Conservation (phyloP, 2,113 vertebrate genomes). For the Sinosuthora webbiana region DNA sequence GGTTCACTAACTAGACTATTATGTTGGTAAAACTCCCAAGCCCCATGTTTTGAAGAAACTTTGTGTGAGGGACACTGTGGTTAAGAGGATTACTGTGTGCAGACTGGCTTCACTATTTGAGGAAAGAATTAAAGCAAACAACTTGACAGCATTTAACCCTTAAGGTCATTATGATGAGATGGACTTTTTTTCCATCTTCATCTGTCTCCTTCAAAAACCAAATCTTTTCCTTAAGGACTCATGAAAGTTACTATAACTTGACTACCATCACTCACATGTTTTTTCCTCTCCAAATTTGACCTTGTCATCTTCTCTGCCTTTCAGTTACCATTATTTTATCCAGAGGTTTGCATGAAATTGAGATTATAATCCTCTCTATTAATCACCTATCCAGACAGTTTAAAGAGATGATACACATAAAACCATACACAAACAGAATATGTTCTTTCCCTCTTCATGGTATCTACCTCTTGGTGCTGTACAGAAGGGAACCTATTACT, state of each 20-base stretch:
- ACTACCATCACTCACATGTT: background rate
- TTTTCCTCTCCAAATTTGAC: background rate
- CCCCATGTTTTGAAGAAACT: background rate
- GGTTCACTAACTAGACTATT: background rate
- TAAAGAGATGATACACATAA: background rate
- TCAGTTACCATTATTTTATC: background rate
- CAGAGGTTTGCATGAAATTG: background rate
- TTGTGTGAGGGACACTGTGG: background rate
- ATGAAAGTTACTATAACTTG: background rate
- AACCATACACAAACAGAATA: background rate
- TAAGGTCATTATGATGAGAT: background rate
- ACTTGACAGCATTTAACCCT: background rate
- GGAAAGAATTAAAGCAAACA: background rate
- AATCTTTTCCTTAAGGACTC: background rate
- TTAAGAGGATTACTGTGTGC: background rate
- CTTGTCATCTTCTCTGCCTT: background rate
- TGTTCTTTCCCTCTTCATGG: background rate
- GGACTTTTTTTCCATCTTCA: background rate
- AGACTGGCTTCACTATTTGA: background rate
- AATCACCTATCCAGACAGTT: background rate
- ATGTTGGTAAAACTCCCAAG: background rate
- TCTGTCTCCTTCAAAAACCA: background rate
- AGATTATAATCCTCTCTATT: background rate
- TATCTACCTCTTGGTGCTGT: background rate
- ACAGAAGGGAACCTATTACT: background rate